Evolutionary conservation across 2,888 invertebrate species (phyloP).

Genomic region (Tiliacea citrago): DNA sequence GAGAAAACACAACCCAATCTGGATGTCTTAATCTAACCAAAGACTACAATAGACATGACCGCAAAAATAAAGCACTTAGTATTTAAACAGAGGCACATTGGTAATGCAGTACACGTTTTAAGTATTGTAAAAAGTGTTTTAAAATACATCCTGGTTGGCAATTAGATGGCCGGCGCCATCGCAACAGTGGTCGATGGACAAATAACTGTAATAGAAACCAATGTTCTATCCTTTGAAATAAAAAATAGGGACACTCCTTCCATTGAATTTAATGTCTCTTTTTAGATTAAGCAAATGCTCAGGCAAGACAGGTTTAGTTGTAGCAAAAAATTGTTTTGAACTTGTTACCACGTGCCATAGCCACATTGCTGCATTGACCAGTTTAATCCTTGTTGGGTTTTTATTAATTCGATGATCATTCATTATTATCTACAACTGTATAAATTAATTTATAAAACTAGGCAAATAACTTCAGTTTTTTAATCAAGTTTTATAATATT

Average conservation of each 20-base stretch:
- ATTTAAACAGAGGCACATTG: slow-evolving; percentile 13
- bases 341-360: slow-evolving; percentile 28
- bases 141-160: slow-evolving; percentile 51
- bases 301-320: slow-evolving; percentile 28
- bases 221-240: slow-evolving; percentile 45
- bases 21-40: slow-evolving; percentile 4
- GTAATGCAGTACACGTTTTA: slow-evolving; percentile 42
- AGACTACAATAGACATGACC: not conserved
- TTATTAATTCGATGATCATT: not conserved
- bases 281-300: slow-evolving; percentile 26
- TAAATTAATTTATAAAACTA: not conserved
- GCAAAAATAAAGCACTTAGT: not conserved
- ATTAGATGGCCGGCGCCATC: slow-evolving; percentile 61
- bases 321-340: slow-evolving; percentile 24
- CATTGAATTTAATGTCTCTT: slow-evolving; percentile 31
- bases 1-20: slow-evolving; percentile 1
- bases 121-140: slow-evolving; percentile 43
- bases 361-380: not conserved
- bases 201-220: slow-evolving; percentile 49
- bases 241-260: slow-evolving; percentile 40
- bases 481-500: too few relatives aligned
- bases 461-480: not conserved
- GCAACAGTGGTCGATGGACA: slow-evolving; percentile 61
- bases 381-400: not conserved
- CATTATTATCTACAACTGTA: not conserved